phyloP scores from a whole-genome alignment of 2,797 vertebrate genomes.

The Thamnophis elegans region DNA sequence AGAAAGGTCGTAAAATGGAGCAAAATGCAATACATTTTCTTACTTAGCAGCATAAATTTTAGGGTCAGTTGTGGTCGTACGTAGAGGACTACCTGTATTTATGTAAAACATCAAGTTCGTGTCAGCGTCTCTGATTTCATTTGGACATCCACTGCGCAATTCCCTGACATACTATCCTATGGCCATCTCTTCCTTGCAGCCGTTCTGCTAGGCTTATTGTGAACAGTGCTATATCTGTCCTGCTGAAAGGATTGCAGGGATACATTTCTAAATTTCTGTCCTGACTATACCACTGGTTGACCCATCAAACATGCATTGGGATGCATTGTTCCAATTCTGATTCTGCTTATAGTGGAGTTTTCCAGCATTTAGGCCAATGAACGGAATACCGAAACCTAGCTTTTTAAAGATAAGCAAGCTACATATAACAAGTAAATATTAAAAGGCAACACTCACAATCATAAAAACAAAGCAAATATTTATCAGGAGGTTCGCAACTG shows the following conservation, averaged over 20 bases:
- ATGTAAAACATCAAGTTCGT: too few relatives aligned
- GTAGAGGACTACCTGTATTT: too few relatives aligned
- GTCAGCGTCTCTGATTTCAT: too few relatives aligned
- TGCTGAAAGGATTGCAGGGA: background rate
- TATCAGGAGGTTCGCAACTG: slow-evolving; percentile 81
- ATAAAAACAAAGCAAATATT: slow-evolving; percentile 84
- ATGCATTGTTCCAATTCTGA: background rate
- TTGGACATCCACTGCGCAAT: too few relatives aligned
- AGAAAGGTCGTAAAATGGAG: too few relatives aligned
- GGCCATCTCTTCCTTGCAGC: background rate
- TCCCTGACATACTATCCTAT: background rate
- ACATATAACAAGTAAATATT: background rate
- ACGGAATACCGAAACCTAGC: background rate
- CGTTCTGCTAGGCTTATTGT: background rate
- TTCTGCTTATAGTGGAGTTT: background rate
- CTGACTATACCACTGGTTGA: too few relatives aligned
- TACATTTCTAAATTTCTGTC: background rate
- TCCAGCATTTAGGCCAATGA: background rate
- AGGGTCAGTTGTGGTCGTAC: too few relatives aligned
- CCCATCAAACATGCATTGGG: background rate
- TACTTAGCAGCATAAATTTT: too few relatives aligned
- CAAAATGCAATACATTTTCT: too few relatives aligned
- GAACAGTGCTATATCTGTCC: background rate
- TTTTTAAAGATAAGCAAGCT: background rate
- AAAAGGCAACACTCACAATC: slow-evolving; percentile 76